phyloP scores from a whole-genome alignment of 2,888 invertebrate species.

The Dorcus parallelipipedus region DNA sequence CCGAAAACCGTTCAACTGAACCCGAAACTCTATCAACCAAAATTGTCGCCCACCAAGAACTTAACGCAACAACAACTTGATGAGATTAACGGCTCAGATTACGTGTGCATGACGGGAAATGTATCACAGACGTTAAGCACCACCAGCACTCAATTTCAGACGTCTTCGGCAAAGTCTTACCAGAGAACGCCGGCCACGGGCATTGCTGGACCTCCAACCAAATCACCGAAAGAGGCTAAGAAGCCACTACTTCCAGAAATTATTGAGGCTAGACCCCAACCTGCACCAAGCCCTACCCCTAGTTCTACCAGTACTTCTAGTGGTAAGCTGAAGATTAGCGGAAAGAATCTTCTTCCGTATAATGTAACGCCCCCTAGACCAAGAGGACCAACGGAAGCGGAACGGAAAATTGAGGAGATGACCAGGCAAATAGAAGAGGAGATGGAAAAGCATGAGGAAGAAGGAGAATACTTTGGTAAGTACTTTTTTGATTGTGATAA shows the following conservation, averaged over 20 bases:
- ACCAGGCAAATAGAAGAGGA: slow-evolving; percentile 91
- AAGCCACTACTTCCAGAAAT: slow-evolving; percentile 40
- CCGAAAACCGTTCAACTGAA: slow-evolving; percentile 19
- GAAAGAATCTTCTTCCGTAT: slow-evolving; percentile 76
- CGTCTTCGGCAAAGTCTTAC: slow-evolving; percentile 45
- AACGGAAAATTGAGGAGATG: slow-evolving; percentile 88
- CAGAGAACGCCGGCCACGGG: slow-evolving; percentile 48
- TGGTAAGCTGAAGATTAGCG: slow-evolving; percentile 50
- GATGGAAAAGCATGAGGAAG: slow-evolving; percentile 92
- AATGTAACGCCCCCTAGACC: slow-evolving; percentile 86
- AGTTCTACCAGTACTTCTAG: slow-evolving; percentile 54
- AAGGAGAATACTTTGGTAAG: slow-evolving; percentile 95
- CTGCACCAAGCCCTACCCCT: slow-evolving; percentile 65
- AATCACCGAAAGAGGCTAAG: slow-evolving; percentile 36
- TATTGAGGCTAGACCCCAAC: slow-evolving; percentile 45
- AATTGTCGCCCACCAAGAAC: slow-evolving; percentile 26
- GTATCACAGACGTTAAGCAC: slow-evolving; percentile 52
- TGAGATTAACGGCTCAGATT: slow-evolving; percentile 75
- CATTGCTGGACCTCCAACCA: slow-evolving; percentile 50
- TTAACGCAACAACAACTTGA: slow-evolving; percentile 54
- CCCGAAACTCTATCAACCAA: slow-evolving; percentile 9
- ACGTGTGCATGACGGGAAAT: slow-evolving; percentile 81
- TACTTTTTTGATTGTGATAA: neutral
- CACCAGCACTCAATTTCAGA: slow-evolving; percentile 49
- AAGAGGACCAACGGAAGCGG: slow-evolving; percentile 87